Conservation (phyloP, 2,888 invertebrate species). For the Magallana nippona region DNA sequence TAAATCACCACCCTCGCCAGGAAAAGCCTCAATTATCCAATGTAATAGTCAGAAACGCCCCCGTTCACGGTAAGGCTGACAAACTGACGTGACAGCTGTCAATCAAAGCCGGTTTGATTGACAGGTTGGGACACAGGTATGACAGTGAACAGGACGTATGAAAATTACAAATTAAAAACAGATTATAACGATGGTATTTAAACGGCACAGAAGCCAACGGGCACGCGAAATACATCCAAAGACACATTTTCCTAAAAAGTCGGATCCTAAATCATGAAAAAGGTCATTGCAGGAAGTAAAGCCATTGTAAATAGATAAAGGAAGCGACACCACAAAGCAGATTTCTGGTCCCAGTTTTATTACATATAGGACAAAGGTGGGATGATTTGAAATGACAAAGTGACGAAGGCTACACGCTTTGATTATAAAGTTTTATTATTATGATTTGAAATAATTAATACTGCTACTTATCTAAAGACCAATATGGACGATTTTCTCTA, state of each 20-base stretch:
- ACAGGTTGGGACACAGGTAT: slow-evolving; percentile 19
- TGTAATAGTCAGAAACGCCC: slow-evolving; percentile 11
- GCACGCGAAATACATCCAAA: not conserved
- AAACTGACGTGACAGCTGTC: slow-evolving; percentile 8
- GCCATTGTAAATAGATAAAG: not conserved
- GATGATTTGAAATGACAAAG: no score
- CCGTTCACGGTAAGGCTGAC: not conserved
- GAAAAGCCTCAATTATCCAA: slow-evolving; percentile 37
- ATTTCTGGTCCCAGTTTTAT: no score
- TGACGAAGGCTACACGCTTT: no score
- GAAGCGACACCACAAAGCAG: no score
- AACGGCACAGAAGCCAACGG: not conserved
- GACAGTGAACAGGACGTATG: slow-evolving; percentile 12
- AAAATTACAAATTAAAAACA: slow-evolving; percentile 2
- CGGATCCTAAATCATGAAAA: not conserved
- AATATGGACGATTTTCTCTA: no score
- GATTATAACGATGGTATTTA: not conserved
- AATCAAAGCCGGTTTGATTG: not conserved
- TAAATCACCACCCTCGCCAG: slow-evolving; percentile 36
- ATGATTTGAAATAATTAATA: no score
- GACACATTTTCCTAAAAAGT: not conserved
- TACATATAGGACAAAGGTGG: no score
- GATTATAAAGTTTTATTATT: no score
- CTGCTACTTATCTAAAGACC: no score
- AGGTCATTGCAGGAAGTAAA: not conserved